Evolutionary conservation across 2,113 vertebrate genomes (phyloP), one percentile per base, ranked within the genome.

Genomic region (Heterotis niloticus): DNA sequence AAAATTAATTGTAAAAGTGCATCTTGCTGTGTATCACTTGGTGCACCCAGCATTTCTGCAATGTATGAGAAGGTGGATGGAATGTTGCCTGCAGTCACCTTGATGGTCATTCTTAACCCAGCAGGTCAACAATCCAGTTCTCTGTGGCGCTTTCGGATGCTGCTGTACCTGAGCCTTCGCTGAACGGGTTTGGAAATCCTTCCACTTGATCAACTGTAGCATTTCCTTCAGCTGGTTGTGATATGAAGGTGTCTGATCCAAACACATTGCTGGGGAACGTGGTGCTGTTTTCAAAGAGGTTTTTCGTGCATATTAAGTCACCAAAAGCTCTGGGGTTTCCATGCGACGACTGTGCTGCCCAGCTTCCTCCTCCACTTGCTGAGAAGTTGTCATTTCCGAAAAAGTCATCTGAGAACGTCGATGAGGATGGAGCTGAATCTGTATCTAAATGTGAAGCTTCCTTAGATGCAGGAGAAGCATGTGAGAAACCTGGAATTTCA

Each of bases 101-200:
- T 16, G 17, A 24, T 62, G 26, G 60, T 14, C 60, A 5, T 72
- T 20, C 7, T 83, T 82, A 92, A 9, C 89, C 88, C 0, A 92
- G 80, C 52, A 93, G 85, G 66, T 92, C 91, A 81, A 90, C 89
- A 86, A 92, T 90, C 91, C 90, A 92, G n/a, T 66, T 89, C 66
- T 72, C 67, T 28, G 74, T 69, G 54, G 77, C 67, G 26, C 67
- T 83, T 26, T 81, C 80, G 69, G 84, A 65, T 77, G 62, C 69
- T 72, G 85, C 81, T 69, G 76, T 56, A 57, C 17, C 66, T 5
- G 81, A 75, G 54, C 54, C 84, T n/a, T 12, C 76, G 44, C 74
- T 78, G 72, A 80, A 80, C 62, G 84, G 80, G 75, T 78, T 75
- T 16, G 75, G 34, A 69, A 84, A 52, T 76, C 16, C 81, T 56